Evolutionary conservation across 2,113 vertebrate species (phyloP), one percentile per base, ranked within the genome.

Genomic region (Tricholaema leucomelas): DNA sequence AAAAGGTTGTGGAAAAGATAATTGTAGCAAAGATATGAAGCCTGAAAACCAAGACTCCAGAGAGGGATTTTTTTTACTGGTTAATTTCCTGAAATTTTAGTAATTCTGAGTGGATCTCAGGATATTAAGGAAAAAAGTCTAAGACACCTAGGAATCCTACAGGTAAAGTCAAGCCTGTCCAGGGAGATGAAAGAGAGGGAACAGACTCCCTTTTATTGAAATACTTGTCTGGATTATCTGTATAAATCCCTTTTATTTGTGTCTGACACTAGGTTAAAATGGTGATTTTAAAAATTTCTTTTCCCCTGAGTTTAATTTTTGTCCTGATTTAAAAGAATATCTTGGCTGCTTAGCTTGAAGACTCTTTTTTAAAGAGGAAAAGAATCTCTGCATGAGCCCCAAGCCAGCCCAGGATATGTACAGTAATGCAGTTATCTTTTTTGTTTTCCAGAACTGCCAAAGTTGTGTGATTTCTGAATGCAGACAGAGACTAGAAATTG

Each of bases 371-470:
- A 24, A 46, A 36, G 80, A 69, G 27, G 18, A 21, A 42, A 2
- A 33, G 58, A 48, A 5, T 5, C 6, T 13, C 8, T 24, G 28
- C 10, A 35, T 60, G 19, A 81, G 20, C 44, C 74, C 74, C 21
- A 55, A 48, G 58, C 36, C 31, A 27, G 6, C 2, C 1, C 4
- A 48, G 3, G 19, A 20, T 20, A 2, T 50, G 2, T 91, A 9
- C 65, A 63, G 71, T 33, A 82, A 70, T 20, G 19, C 17, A 33
- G 20, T 65, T 76, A 23, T 12, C 40, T 38, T 72, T 91, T 76
- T 91, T 96, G 28, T 95, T 35, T 97, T 97, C 89, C 91, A 98
- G 98, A 74, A 69, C 85, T 90, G 82, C 33, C 70, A 14, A 83
- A 63, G 15, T 24, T 42, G 2, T 10, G 2, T 54, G 10, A 33